phyloP scores from a whole-genome alignment of 2,113 vertebrate genomes.

The Brachypteracias leptosomus region DNA sequence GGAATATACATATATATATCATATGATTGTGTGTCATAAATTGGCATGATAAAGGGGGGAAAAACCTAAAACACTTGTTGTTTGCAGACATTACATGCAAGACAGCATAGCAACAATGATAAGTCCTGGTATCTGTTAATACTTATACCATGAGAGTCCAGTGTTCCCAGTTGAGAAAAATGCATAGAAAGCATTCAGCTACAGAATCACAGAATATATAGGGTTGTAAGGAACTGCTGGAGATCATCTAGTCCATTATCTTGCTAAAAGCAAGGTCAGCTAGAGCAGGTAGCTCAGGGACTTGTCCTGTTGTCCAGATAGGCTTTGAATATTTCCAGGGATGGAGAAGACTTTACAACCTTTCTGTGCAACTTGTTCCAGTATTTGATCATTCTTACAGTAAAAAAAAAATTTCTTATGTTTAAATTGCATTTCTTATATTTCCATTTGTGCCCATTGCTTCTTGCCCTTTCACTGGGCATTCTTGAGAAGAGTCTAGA shows the following conservation, averaged over 20 bases:
- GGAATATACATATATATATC: not conserved
- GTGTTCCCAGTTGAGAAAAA: not conserved
- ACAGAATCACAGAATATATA: not conserved
- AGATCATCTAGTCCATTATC: not conserved
- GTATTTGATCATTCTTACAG: not conserved
- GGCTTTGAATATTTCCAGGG: not conserved
- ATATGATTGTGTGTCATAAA: not conserved
- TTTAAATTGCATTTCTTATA: not conserved
- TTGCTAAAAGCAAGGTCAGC: not conserved
- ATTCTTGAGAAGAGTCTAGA: not conserved
- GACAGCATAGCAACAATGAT: not conserved
- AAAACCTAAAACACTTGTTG: not conserved
- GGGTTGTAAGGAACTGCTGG: not conserved
- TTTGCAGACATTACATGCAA: not conserved
- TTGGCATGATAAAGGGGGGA: not conserved
- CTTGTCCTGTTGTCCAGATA: not conserved
- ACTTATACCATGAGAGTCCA: not conserved
- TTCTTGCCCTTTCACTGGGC: not conserved
- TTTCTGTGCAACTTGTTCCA: not conserved
- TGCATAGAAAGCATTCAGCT: not conserved
- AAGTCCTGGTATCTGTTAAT: not conserved
- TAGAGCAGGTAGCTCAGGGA: not conserved
- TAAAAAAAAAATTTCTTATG: not conserved
- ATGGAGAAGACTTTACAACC: not conserved
- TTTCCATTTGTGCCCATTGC: not conserved